Evolutionary conservation across 2,113 vertebrate genomes (phyloP), one percentile per base, ranked within the genome.

Genomic region (Macroglossus sobrinus): DNA sequence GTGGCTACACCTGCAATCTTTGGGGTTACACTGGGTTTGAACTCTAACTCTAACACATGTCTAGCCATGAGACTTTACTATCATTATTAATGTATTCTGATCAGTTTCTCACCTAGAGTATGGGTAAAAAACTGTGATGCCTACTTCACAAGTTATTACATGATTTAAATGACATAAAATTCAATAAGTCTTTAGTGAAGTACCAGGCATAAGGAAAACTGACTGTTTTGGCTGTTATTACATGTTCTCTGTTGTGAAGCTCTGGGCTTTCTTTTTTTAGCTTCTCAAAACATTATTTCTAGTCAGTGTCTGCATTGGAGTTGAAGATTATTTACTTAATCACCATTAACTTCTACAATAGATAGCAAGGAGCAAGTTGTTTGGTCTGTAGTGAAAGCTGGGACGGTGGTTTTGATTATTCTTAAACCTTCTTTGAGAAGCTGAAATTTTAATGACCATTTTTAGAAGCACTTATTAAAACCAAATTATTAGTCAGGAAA

Each of bases 401-500:
- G 61, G 26, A 16, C 40, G 16, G 64, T 45, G 33, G 78, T 76
- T 94, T 87, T 28, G 47, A 59, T 79, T 89, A 64, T 64, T 93
- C 24, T 57, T 81, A 75, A 80, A 22, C 45, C 30, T 90, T 55
- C 75, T 94, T 94, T n/a, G 84, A 93, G 61, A 71, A 95, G 53
- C 90, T 72, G 38, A 82, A 87, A 45, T 96, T 87, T 81, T 92
- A 81, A 30, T 78, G 79, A 74, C 82, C 82, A n/a, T 87, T 94
- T 84, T 80, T 64, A 94, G 74, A 84, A 92, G 84, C 21, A 57
- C 33, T 76, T 87, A 84, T 22, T 69, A 89, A 76, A 47, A 89
- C 53, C 47, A 30, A 92, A 0, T 84, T 78, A 81, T 61, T 84
- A 88, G 40, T 80, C 19, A 1, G 82, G 59, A 87, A 74, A 80